Evolutionary conservation across 2,113 vertebrate genomes (phyloP).

Genomic region (Lepus americanus): DNA sequence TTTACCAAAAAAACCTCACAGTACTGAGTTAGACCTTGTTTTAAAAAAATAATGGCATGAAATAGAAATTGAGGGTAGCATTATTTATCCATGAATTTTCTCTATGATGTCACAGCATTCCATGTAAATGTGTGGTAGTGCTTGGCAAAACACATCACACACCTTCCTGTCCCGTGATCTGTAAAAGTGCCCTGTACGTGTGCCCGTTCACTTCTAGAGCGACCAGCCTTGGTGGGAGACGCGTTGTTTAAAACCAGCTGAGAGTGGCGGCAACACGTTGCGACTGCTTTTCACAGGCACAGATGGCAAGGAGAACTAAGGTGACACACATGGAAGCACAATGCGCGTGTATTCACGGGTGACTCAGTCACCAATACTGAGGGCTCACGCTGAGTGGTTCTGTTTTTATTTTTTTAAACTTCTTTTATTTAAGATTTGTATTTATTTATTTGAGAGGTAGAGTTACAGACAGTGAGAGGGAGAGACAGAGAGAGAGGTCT

Average conservation of each 20-base stretch:
- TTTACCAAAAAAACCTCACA: too few species aligned
- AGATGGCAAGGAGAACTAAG: background rate
- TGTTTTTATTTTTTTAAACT: too few species aligned
- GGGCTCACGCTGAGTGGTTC: background rate
- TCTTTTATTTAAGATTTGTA: too few species aligned
- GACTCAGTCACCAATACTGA: background rate
- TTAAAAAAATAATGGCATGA: background rate
- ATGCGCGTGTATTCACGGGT: rapidly evolving
- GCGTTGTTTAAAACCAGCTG: background rate
- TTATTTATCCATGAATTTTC: background rate
- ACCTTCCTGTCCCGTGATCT: background rate
- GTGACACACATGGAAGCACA: background rate
- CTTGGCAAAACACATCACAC: background rate
- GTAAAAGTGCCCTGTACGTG: background rate
- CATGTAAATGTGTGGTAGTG: background rate
- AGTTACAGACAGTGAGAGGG: too few species aligned
- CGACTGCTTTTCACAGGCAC: background rate
- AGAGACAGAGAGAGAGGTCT: too few species aligned
- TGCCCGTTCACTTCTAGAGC: background rate
- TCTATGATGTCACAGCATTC: background rate
- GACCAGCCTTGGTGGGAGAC: background rate
- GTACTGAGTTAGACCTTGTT: too few species aligned
- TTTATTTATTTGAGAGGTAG: too few species aligned
- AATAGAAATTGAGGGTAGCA: background rate
- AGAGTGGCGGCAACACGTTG: background rate